A percentile compares a stretch with the other conserved stretches of the same genome.
phyloP scores from a whole-genome alignment of 2,113 vertebrate genomes.

The Taurulus bubalis region DNA sequence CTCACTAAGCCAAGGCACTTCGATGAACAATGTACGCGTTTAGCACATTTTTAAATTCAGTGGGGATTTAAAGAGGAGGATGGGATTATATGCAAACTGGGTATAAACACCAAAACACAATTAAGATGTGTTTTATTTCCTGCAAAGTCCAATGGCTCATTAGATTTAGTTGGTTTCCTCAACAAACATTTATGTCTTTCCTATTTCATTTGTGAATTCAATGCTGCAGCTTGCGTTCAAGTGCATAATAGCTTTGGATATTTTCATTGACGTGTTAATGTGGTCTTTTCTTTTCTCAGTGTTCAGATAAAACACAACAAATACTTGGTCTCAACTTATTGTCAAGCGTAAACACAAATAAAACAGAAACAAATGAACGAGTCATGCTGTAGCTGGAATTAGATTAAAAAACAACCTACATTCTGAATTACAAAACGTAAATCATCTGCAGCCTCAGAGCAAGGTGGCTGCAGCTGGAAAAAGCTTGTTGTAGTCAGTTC shows the following conservation, averaged over 20 bases:
- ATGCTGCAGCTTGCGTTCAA: constrained; percentile 21
- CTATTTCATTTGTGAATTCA: constrained; percentile 28
- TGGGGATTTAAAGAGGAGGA: constrained; percentile 58
- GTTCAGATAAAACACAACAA: neutral
- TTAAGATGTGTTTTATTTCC: constrained; percentile 39
- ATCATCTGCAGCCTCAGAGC: neutral
- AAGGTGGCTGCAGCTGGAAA: neutral
- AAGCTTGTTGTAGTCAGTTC: neutral
- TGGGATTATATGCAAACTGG: constrained; percentile 56
- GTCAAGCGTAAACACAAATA: neutral
- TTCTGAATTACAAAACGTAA: neutral
- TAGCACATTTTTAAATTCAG: constrained; percentile 62
- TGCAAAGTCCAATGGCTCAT: constrained; percentile 56
- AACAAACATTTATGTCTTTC: constrained; percentile 21
- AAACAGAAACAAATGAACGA: neutral
- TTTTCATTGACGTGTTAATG: constrained; percentile 6
- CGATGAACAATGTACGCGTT: constrained; percentile 73
- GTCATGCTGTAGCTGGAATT: neutral
- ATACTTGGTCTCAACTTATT: neutral
- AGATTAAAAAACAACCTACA: neutral
- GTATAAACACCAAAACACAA: constrained; percentile 58
- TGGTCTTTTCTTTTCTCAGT: neutral
- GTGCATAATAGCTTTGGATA: constrained; percentile 27
- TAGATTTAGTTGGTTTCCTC: constrained; percentile 37
- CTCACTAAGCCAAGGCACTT: constrained; percentile 67